Base-by-base conservation (phyloP, 2,888 invertebrate species). In the Sepioteuthis lessoniana region DNA sequence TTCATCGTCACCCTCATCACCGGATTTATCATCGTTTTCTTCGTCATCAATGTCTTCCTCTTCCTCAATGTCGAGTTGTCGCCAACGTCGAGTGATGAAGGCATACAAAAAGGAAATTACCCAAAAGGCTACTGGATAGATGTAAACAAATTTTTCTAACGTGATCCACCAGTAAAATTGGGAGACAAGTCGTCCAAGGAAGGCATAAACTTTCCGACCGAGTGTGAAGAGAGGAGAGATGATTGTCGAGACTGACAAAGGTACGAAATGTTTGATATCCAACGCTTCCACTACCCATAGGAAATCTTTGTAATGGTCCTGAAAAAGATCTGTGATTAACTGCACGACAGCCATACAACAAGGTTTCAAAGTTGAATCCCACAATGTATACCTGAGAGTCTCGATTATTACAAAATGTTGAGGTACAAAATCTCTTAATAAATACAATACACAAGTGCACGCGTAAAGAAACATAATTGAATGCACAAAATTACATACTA, bases 241-340 rank as follows among this genome's bases (percentile, higher is more conserved):
- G 55, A 55, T 0, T 3, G 55, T 55, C 25, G 76, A 76, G 16
- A 76, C 76, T 7, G 76, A 76, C 31, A 76, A 8, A 28, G 91
- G 91, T 0, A 91, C 46, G 92, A 92, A 92, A 47, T 92, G 92
- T 21, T 47, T 47, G 16, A 42, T 47, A n/a, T 47, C 46, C 47
- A 46, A 42, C 31, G 47, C 47, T 31, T 92, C 92, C 5, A 92
- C 92, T 3, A 92, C 92, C 47, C 92, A 47, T 8, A 92, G 46
- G 35, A 92, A 92, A 92, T 92, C 92, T 31, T 92, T 42, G 42
- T 92, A 92, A 46, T 92, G 92, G 46, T 92, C 92, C 92, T 92
- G 92, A 10, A 92, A 92, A 13, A 92, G 47, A n/a, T 31, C 92
- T 47, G n/a, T 47, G n/a, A 92, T 47, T 42, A 92, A n/a, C 13